phyloP scores from a whole-genome alignment of 2,113 vertebrate genomes.

The Theropithecus gelada region DNA sequence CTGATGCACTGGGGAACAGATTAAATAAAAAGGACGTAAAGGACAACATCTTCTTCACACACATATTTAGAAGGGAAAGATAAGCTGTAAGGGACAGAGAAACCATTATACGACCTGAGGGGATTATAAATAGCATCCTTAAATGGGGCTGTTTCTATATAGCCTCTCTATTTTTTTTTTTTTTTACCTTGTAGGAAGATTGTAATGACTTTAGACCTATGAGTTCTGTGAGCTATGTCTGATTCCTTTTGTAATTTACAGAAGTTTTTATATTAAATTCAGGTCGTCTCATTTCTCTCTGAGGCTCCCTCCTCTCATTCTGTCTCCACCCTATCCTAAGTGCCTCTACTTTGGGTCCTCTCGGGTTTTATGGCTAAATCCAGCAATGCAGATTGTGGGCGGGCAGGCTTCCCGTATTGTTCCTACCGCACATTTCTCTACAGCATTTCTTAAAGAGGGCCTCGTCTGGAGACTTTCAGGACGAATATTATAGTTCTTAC shows the following conservation, averaged over 20 bases:
- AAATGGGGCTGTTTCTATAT: neutral
- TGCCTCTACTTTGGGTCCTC: neutral
- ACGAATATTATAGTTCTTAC: neutral
- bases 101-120: neutral
- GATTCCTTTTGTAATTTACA: neutral
- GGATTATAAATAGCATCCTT: neutral
- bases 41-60: neutral
- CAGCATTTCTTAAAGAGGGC: neutral
- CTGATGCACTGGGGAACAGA: neutral
- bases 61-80: neutral
- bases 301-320: accelerated
- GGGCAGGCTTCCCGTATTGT: neutral
- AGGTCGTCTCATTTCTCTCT: neutral
- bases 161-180: neutral
- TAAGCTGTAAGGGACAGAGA: neutral
- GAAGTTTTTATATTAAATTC: neutral
- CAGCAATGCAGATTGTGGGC: neutral
- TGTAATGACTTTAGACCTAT: neutral
- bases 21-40: neutral
- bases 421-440: neutral
- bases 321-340: neutral
- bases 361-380: neutral
- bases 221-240: neutral
- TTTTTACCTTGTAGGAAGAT: neutral
- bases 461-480: neutral